phyloP scores from a whole-genome alignment of 2,888 invertebrate genomes.

The Parnassius mnemosyne region DNA sequence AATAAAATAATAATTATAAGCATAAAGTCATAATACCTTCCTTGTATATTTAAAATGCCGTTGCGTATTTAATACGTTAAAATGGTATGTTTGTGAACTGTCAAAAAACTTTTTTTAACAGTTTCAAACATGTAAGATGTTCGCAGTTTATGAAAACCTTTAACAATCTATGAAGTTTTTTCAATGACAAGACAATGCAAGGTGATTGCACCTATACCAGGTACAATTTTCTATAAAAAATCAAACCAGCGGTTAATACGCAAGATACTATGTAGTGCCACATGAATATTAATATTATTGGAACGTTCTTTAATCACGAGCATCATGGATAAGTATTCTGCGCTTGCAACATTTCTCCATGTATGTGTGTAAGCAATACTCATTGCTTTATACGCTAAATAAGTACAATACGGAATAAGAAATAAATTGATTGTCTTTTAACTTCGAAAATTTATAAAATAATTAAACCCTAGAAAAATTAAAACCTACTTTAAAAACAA shows the following conservation, averaged over 20 bases:
- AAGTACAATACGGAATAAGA: neutral
- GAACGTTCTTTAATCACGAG: conserved; percentile 71
- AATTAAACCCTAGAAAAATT: no score
- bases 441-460: no score
- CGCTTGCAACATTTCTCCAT: conserved; percentile 7
- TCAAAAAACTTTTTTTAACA: no score
- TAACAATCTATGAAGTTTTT: conserved; percentile 15
- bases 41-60: no score
- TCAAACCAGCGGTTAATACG: conserved; percentile 54
- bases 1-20: no score
- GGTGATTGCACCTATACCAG: conserved; percentile 29
- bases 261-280: conserved; percentile 49
- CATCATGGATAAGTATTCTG: conserved; percentile 31
- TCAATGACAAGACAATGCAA: conserved; percentile 23
- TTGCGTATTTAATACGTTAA: no score
- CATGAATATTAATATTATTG: conserved; percentile 72
- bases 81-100: neutral
- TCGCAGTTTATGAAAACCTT: conserved; percentile 9
- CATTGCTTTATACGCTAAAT: neutral
- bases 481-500: no score
- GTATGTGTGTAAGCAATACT: neutral
- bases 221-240: conserved; percentile 33
- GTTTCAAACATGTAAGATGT: conserved; percentile 2
- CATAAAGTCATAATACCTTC: no score
- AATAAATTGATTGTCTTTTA: neutral